Evolutionary conservation across 2,113 vertebrate species (phyloP), one percentile per base, ranked within the genome.

Genomic region (Dasyprocta punctata): DNA sequence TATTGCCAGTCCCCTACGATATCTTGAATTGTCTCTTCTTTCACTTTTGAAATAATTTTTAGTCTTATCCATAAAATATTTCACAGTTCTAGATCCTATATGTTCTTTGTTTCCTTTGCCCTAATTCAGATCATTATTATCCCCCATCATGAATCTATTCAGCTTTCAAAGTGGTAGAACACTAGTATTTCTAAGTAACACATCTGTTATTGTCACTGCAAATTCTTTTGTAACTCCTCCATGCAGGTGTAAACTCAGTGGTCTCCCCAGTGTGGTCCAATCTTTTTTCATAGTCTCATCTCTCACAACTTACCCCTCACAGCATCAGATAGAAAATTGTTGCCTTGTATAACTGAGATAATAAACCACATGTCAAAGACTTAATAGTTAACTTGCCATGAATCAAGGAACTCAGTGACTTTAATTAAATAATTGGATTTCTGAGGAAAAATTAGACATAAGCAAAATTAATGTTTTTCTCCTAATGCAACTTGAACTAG

Each of bases 331-430:
- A 87, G 58, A 84, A 87, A 82, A n/a, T 56, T 93, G 38, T 69
- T 95, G 75, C 92, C 38, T 61, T 81, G 26, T 5, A 75, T 24
- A 88, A 73, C 36, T 83, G 60, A 87, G 85, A 95, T 91, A 88
- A 84, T 5, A 92, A 81, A 75, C n/a, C 47, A 88, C 1, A 17
- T 24, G 58, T 65, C 33, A 94, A 73, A 95, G 20, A 94, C 56
- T 47, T 80, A 82, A 54, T 54, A 86, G 38, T 85, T 65, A 89
- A 86, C n/a, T 87, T n/a, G 26, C 33, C 3, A 38, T 38, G 19
- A 96, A 65, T 52, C 77, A 94, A 96, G 30, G 61, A 93, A 94
- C 30, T 88, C 54, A 16, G 7, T 41, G 49, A 91, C 49, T 78
- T 87, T 41, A 78, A 49, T 49, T 78, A 78, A 77, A 49, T 77